A percentile compares a stretch with the other conserved stretches of the same genome.
These are phyloP conservation scores for Caenorhabditis sp. DNA, from an alignment of 2,888 invertebrate species.

Conservation along the genomic window DNA sequence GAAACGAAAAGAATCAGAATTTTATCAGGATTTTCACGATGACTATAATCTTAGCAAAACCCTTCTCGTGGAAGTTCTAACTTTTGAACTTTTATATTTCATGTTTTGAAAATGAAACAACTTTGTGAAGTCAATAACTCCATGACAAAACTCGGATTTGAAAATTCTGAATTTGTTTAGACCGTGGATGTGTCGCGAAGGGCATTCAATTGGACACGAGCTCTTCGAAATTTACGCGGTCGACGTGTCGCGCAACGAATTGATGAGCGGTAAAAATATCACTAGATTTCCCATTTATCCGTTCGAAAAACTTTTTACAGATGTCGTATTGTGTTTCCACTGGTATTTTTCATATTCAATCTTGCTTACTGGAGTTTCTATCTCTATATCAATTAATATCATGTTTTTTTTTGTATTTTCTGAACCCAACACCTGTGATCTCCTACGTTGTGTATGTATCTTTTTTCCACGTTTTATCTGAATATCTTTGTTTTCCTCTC, in stretches of 20 bases:
- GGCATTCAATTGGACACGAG: conserved; percentile 61
- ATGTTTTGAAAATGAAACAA: too few species aligned
- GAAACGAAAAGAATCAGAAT: too few species aligned
- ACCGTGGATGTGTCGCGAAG: conserved; percentile 59
- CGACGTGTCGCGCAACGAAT: conserved; percentile 65
- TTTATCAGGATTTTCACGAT: too few species aligned
- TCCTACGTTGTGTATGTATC: conserved; percentile 1
- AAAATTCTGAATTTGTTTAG: conserved; percentile 18
- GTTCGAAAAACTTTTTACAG: conserved; percentile 10
- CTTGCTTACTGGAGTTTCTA: conserved; percentile 65
- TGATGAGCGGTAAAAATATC: conserved; percentile 50
- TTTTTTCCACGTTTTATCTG: neutral
- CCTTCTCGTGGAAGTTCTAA: too few species aligned
- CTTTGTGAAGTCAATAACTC: too few species aligned
- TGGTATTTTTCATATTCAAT: conserved; percentile 67
- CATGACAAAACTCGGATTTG: too few species aligned
- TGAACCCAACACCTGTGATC: neutral
- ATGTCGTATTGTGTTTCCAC: conserved; percentile 64
- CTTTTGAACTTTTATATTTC: too few species aligned
- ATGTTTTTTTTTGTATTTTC: neutral
- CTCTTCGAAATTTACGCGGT: conserved; percentile 63
- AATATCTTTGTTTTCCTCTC: neutral
- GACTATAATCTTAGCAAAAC: too few species aligned
- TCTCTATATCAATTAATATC: conserved; percentile 50
- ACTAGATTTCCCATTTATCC: neutral